Percentiles rank a stretch among this genome's conserved stretches.
Conservation (phyloP, 2,113 vertebrate genomes). For the Carassius carassius region DNA sequence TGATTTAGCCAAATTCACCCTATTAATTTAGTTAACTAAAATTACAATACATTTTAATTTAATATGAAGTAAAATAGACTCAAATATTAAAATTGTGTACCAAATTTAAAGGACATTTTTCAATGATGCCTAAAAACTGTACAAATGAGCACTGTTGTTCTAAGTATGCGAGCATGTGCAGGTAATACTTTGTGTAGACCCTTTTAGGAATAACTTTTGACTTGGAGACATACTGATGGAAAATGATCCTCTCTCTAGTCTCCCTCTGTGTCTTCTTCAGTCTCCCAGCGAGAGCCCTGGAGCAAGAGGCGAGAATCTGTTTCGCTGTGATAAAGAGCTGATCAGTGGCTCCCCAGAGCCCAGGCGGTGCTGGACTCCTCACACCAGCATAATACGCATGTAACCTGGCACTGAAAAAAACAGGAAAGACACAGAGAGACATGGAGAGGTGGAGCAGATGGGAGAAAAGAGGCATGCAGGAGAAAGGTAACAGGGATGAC, state of each 20-base stretch:
- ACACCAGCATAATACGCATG: slow-evolving; percentile 65
- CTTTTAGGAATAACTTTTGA: neutral
- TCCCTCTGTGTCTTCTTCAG: slow-evolving; percentile 57
- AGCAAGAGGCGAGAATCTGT: slow-evolving; percentile 73
- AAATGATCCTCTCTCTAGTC: slow-evolving; percentile 18
- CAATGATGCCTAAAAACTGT: neutral
- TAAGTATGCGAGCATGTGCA: neutral
- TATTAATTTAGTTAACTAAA: too few species aligned
- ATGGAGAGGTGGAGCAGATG: slow-evolving; percentile 36
- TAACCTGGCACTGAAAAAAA: slow-evolving; percentile 71
- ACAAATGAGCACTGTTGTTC: neutral
- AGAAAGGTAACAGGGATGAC: slow-evolving; percentile 14
- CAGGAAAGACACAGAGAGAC: slow-evolving; percentile 45
- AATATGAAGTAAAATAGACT: too few species aligned
- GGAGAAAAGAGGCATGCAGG: slow-evolving; percentile 35
- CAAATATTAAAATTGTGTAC: too few species aligned
- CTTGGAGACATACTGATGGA: neutral
- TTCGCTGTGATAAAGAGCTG: slow-evolving; percentile 77
- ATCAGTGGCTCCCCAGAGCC: slow-evolving; percentile 69
- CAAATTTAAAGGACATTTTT: too few species aligned
- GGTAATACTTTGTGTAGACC: neutral
- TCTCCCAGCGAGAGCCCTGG: slow-evolving; percentile 58
- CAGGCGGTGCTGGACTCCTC: slow-evolving; percentile 67
- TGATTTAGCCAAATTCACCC: too few species aligned
- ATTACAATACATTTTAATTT: too few species aligned